Evolutionary conservation across 2,113 vertebrate genomes (phyloP), one percentile per base, ranked within the genome.

Genomic region (Mola mola): DNA sequence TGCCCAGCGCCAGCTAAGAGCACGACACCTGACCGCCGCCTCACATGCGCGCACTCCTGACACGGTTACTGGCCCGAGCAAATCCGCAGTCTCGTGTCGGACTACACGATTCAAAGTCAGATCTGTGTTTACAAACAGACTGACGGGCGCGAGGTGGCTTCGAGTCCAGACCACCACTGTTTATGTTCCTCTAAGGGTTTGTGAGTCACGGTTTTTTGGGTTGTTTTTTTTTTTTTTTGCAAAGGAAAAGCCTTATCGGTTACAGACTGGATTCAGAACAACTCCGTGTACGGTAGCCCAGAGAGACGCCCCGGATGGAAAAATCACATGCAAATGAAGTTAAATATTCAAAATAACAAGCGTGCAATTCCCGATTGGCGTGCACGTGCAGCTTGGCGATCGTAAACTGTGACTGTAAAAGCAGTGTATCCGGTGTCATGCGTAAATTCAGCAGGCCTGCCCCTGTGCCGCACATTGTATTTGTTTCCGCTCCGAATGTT

Each of bases 41-140:
- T 93, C 90, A 92, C 91, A 91, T 92, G 91, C 86, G 71, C 79
- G 91, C 85, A 83, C 87, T 90, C 60, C 87, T 90, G 85, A 90
- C 87, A 90, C 87, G 82, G 84, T 87, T 81, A 77, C 83, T 76
- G 69, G 17, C 75, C 65, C 29, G 66, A 79, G 58, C 48, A 82
- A 88, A 87, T 83, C 87, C 83, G 85, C 85, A 90, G 83, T 87
- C 86, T 81, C 76, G 83, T 90, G 88, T 83, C 19, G 48, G 75
- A 52, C 62, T 61, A 58, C 33, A 70, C 79, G 71, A 75, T 65
- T 58, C 29, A 6, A 58, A 84, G 38, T 72, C 69, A 41, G 58
- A 75, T 40, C 15, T 25, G 53, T 84, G 75, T 79, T 85, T 82
- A 78, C 68, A 81, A 85, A 85, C 74, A 77, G 3, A 41, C 8